These are phyloP conservation scores for Rhopalosiphum nymphaeae DNA, from an alignment of 2,888 invertebrate species.

Conservation along the genomic window DNA sequence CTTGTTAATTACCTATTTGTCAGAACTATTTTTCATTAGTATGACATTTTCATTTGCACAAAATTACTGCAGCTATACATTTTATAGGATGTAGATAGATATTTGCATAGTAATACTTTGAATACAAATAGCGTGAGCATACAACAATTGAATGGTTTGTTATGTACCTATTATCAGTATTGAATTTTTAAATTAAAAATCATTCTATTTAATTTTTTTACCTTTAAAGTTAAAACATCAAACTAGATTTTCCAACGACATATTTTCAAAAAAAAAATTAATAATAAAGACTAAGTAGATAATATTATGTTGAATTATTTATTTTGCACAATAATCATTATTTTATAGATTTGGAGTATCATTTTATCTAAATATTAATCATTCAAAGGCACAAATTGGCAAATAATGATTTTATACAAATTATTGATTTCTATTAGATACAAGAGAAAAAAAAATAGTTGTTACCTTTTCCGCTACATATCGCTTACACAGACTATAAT, in stretches of 20 bases:
- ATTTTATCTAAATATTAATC: not conserved
- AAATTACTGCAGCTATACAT: too few species aligned
- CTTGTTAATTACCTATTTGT: too few species aligned
- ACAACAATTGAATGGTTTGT: too few species aligned
- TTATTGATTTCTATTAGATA: not conserved
- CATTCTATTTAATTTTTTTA: too few species aligned
- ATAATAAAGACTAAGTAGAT: not conserved
- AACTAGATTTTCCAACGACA: not conserved
- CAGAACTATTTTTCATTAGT: too few species aligned
- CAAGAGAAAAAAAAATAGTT: not conserved
- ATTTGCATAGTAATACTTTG: too few species aligned
- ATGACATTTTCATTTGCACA: too few species aligned
- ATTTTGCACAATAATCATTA: not conserved
- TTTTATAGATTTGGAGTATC: not conserved
- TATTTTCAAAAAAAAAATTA: not conserved
- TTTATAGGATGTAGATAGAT: too few species aligned
- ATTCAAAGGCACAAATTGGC: not conserved
- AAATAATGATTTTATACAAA: not conserved
- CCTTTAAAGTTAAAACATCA: too few species aligned
- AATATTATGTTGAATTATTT: not conserved
- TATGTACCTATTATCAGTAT: too few species aligned
- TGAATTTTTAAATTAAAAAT: too few species aligned
- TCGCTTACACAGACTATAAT: conserved; percentile 37
- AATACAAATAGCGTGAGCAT: too few species aligned
- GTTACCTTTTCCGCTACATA: conserved; percentile 56